phyloP scores from a whole-genome alignment of 2,888 invertebrate genomes.

The Cephus rjabovi region DNA sequence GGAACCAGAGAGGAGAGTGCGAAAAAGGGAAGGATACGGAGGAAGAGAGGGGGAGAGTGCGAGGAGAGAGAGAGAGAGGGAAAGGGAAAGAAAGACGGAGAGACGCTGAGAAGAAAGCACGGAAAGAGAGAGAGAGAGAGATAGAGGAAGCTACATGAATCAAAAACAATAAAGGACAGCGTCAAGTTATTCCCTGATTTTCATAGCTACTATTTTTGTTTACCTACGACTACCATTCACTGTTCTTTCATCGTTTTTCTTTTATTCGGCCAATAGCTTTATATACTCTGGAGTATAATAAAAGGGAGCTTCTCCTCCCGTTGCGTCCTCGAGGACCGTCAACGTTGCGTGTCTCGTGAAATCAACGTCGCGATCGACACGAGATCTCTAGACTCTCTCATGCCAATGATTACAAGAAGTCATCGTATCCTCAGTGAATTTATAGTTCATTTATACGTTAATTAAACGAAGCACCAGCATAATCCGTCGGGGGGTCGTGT shows the following conservation, averaged over 20 bases:
- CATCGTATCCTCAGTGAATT: not conserved
- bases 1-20: not conserved
- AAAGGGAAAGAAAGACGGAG: slow-evolving; percentile 2
- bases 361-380: not conserved
- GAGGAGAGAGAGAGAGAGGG: slow-evolving; percentile 11
- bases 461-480: not conserved
- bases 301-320: too few species aligned
- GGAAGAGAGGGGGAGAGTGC: not conserved
- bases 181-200: not conserved
- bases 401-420: not conserved
- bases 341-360: not conserved
- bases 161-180: not conserved
- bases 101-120: not conserved
- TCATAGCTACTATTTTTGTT: not conserved
- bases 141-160: not conserved
- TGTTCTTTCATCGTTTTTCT: not conserved
- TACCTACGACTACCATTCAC: not conserved
- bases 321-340: not conserved
- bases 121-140: not conserved
- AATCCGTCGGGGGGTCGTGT: not conserved
- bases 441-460: not conserved
- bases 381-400: not conserved
- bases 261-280: not conserved
- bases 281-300: too few species aligned
- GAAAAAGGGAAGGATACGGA: too few species aligned